Evolutionary conservation across 2,113 vertebrate species (phyloP).

Genomic region (Callionymus lyra): DNA sequence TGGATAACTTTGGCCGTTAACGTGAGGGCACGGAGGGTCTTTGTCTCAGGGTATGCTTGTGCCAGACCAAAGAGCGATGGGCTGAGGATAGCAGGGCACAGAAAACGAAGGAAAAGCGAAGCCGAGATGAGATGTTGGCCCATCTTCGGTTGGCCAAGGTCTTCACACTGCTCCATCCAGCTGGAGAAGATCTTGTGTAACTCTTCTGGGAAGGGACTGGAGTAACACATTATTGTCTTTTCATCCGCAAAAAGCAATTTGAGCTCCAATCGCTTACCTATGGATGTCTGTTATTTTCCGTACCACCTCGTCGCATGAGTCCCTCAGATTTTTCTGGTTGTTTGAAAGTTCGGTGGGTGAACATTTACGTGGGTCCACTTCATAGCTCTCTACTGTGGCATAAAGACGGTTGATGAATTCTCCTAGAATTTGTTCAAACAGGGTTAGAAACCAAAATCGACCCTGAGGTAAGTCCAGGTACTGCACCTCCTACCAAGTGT

Average conservation of each 20-base stretch:
- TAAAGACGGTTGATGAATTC: slow-evolving; percentile 72
- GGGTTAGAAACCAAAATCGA: neutral
- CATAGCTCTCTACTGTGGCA: slow-evolving; percentile 67
- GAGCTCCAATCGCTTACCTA: slow-evolving; percentile 58
- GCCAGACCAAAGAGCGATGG: slow-evolving; percentile 87
- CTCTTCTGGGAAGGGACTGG: slow-evolving; percentile 81
- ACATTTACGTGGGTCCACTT: slow-evolving; percentile 84
- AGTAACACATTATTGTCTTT: neutral
- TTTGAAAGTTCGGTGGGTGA: slow-evolving; percentile 59
- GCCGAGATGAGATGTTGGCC: slow-evolving; percentile 83
- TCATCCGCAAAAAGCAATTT: no score
- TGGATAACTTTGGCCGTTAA: slow-evolving; percentile 93
- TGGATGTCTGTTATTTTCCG: slow-evolving; percentile 69
- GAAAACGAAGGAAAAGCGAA: slow-evolving; percentile 86
- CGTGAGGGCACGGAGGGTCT: slow-evolving; percentile 79
- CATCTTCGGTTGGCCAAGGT: slow-evolving; percentile 65
- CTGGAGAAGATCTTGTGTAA: slow-evolving; percentile 78
- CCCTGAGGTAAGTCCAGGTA: neutral
- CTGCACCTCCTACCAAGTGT: slow-evolving; percentile 72
- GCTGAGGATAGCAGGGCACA: slow-evolving; percentile 87
- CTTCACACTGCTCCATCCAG: slow-evolving; percentile 76
- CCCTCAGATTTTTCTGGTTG: slow-evolving; percentile 73
- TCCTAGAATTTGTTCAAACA: slow-evolving; percentile 61
- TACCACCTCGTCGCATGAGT: slow-evolving; percentile 76
- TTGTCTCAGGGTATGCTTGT: slow-evolving; percentile 77